Percentiles rank a stretch among this genome's conserved stretches.
These are phyloP conservation scores for Conopomorpha cramerella DNA, from an alignment of 1,140 invertebrate species.

Conservation along the genomic window DNA sequence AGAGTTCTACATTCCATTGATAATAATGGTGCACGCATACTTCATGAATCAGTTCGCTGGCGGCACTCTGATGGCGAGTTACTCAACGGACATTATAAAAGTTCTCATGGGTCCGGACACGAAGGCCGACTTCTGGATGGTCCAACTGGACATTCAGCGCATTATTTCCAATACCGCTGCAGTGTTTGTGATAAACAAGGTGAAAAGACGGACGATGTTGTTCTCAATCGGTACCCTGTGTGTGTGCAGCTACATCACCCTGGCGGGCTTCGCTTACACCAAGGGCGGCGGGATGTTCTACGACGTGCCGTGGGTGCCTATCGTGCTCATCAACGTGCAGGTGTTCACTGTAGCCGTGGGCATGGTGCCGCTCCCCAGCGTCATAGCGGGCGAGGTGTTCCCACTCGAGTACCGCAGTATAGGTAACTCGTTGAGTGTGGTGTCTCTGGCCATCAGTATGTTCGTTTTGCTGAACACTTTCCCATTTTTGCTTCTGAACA, in stretches of 20 bases:
- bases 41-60: conserved; percentile 1
- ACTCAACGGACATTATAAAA: conserved; percentile 61
- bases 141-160: conserved; percentile 60
- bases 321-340: background rate
- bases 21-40: background rate
- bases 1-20: conserved; percentile 1
- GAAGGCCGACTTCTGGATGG: conserved; percentile 65
- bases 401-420: conserved; percentile 3
- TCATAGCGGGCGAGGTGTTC: conserved; percentile 1
- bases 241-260: background rate
- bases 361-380: conserved; percentile 1
- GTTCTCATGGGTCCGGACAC: conserved; percentile 29
- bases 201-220: conserved; percentile 1
- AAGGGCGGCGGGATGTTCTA: background rate
- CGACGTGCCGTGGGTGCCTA: background rate
- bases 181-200: background rate
- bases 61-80: conserved; percentile 60
- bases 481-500: background rate
- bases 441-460: background rate
- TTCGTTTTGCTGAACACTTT: conserved; percentile 1
- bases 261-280: background rate
- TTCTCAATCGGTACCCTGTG: background rate
- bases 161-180: conserved; percentile 23
- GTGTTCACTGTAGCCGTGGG: conserved; percentile 1
- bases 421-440: background rate